These are phyloP conservation scores for Myocastor coypus DNA, from an alignment of 2,113 vertebrate species.

Conservation along the genomic window DNA sequence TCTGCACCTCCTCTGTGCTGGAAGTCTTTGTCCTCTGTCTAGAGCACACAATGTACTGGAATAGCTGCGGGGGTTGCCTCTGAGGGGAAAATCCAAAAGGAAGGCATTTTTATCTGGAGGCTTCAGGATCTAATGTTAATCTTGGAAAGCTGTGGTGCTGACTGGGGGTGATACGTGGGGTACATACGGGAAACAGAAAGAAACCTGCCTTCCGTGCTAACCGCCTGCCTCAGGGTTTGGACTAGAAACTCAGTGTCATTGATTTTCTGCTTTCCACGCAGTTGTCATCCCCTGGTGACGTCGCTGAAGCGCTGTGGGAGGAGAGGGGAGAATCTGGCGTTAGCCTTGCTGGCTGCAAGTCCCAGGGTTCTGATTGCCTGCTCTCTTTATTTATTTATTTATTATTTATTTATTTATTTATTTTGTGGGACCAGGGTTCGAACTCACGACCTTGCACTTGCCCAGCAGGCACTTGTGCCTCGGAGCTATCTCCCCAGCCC, in stretches of 20 bases:
- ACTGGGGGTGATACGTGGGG: slow-evolving; percentile 17
- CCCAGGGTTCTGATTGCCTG: background rate
- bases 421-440: too few relatives aligned
- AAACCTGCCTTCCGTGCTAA: slow-evolving; percentile 63
- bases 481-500: too few relatives aligned
- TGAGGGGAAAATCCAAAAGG: slow-evolving; percentile 44
- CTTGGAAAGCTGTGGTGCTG: slow-evolving; percentile 10
- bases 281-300: background rate
- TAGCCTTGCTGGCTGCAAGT: background rate
- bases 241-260: slow-evolving; percentile 43
- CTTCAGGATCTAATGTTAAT: slow-evolving; percentile 52
- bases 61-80: background rate
- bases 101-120: slow-evolving; percentile 39
- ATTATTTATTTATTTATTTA: too few relatives aligned
- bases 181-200: slow-evolving; percentile 26
- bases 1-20: too few relatives aligned
- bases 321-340: background rate
- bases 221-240: slow-evolving; percentile 39
- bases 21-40: background rate
- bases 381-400: too few relatives aligned
- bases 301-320: background rate
- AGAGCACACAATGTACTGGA: background rate
- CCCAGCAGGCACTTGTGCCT: too few relatives aligned
- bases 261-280: slow-evolving; percentile 51
- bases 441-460: too few relatives aligned